Percentiles rank a stretch among this genome's conserved stretches.
phyloP scores from a whole-genome alignment of 1,140 invertebrate genomes.

The Liolophura sinensis region DNA sequence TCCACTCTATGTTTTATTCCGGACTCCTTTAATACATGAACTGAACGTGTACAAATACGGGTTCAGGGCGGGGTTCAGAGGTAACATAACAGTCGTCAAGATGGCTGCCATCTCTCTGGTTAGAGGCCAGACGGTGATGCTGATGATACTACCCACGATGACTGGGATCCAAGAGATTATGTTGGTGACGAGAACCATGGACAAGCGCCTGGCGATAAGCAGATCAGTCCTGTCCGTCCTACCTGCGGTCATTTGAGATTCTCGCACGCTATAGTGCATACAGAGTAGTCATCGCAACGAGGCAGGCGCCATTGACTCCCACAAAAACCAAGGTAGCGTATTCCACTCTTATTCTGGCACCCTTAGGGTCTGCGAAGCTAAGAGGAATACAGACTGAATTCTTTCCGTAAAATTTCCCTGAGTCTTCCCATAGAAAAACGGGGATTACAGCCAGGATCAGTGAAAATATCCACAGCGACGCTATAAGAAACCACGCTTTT shows the following conservation, averaged over 20 bases:
- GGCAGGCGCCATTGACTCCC: too few species aligned
- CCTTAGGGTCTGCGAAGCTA: too few species aligned
- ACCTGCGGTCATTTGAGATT: too few species aligned
- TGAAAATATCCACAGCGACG: slow-evolving; percentile 20
- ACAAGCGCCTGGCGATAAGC: neutral
- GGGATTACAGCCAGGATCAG: slow-evolving; percentile 25
- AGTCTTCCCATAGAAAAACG: slow-evolving; percentile 12
- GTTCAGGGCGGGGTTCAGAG: slow-evolving; percentile 16
- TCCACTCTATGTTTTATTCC: too few species aligned
- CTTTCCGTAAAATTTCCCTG: slow-evolving; percentile 23
- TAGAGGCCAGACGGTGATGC: neutral
- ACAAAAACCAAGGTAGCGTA: too few species aligned
- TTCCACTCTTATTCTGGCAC: too few species aligned
- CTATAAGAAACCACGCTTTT: slow-evolving; percentile 6
- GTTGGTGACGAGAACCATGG: neutral
- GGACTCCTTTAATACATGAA: too few species aligned
- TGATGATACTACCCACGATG: neutral
- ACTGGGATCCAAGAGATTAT: neutral
- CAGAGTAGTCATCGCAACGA: too few species aligned
- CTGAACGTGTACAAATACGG: slow-evolving; percentile 14
- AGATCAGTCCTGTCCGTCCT: slow-evolving; percentile 7
- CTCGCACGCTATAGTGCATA: too few species aligned
- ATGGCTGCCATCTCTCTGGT: slow-evolving; percentile 4
- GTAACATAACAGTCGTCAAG: slow-evolving; percentile 12
- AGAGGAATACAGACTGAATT: neutral